phyloP scores from a whole-genome alignment of 2,888 invertebrate species.

The Plusia festucae region DNA sequence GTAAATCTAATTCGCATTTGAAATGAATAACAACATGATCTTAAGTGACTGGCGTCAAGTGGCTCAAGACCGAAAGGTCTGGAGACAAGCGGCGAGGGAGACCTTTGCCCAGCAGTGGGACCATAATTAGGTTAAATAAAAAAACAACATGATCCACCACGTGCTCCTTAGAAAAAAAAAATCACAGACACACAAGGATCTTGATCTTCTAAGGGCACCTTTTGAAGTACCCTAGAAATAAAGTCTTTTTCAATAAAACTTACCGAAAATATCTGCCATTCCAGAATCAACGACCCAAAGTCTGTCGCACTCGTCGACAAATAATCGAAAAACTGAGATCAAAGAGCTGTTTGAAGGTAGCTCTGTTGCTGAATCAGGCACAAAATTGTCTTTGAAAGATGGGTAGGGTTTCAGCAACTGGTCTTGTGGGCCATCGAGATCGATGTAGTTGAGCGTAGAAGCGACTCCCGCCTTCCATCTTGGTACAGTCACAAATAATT shows the following conservation, averaged over 20 bases:
- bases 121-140: too few species aligned
- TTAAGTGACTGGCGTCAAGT: too few species aligned
- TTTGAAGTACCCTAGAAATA: too few species aligned
- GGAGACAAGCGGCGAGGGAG: too few species aligned
- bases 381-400: slow-evolving; percentile 93
- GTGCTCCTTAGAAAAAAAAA: too few species aligned
- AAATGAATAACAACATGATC: too few species aligned
- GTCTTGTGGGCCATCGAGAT: slow-evolving; percentile 91
- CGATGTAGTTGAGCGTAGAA: slow-evolving; percentile 91
- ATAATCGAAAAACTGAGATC: slow-evolving; percentile 93
- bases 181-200: too few species aligned
- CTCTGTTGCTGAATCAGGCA: slow-evolving; percentile 87
- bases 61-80: too few species aligned
- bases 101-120: too few species aligned
- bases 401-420: slow-evolving; percentile 93
- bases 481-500: slow-evolving; percentile 92
- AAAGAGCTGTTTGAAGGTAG: slow-evolving; percentile 90
- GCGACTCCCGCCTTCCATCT: slow-evolving; percentile 93
- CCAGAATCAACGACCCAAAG: slow-evolving; percentile 96
- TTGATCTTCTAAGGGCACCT: too few species aligned
- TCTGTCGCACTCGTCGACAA: slow-evolving; percentile 93
- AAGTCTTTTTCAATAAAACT: slow-evolving; percentile 48
- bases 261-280: slow-evolving; percentile 92
- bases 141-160: too few species aligned
- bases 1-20: too few species aligned